A percentile compares a stretch with the other conserved stretches of the same genome.
Evolutionary conservation across 2,888 invertebrate species (phyloP).

Genomic region (Ephialtes manifestator): DNA sequence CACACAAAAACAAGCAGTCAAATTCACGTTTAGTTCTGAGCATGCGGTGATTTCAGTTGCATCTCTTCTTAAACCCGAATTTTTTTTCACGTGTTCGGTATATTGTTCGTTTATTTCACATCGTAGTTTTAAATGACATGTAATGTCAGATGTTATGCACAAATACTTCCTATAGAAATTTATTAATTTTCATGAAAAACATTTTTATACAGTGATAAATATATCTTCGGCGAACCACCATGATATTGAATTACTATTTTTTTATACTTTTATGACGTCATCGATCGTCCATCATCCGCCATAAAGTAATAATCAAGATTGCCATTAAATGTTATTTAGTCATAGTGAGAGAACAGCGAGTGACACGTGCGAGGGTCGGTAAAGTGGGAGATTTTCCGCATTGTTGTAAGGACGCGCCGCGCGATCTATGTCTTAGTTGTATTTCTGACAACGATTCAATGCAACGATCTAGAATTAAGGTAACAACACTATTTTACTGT

Average conservation of each 20-base stretch:
- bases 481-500: slow-evolving; percentile 40
- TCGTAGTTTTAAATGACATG: neutral
- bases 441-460: slow-evolving; percentile 66
- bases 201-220: neutral
- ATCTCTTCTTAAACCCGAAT: neutral
- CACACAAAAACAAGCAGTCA: no score
- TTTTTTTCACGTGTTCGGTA: neutral
- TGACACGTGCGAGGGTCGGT: slow-evolving; percentile 12
- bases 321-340: slow-evolving; percentile 66
- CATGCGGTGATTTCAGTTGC: no score
- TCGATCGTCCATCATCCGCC: slow-evolving; percentile 47
- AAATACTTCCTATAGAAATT: neutral
- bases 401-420: slow-evolving; percentile 24
- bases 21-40: no score
- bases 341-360: slow-evolving; percentile 43
- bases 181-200: neutral
- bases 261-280: slow-evolving; percentile 48
- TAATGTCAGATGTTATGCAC: neutral
- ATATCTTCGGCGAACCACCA: slow-evolving; percentile 10
- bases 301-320: slow-evolving; percentile 53
- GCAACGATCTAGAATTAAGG: slow-evolving; percentile 64
- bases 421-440: slow-evolving; percentile 58
- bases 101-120: neutral
- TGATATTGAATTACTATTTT: slow-evolving; percentile 36
- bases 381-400: slow-evolving; percentile 10